Evolutionary conservation across 1,140 invertebrate genomes (phyloP).

Genomic region (Drosophila hydei): DNA sequence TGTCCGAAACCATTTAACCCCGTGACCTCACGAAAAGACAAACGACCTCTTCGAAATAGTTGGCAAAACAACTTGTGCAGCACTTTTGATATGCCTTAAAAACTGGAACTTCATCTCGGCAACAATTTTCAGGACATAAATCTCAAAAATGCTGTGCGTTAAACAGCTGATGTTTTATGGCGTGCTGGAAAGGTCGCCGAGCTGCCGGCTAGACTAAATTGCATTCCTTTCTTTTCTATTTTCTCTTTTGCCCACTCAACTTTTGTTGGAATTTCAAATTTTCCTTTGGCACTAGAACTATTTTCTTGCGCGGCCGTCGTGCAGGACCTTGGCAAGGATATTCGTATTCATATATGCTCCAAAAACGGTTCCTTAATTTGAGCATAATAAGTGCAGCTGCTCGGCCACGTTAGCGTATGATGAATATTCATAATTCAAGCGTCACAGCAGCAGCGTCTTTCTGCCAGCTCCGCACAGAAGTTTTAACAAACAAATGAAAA

Average conservation of each 20-base stretch:
- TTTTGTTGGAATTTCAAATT: constrained; percentile 77
- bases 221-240: constrained; percentile 42
- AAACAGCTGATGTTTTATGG: constrained; percentile 76
- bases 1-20: constrained; percentile 42
- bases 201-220: constrained; percentile 63
- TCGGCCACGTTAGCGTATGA: constrained; percentile 63
- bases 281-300: constrained; percentile 50
- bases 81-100: constrained; percentile 30
- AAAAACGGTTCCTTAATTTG: constrained; percentile 71
- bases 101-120: constrained; percentile 41
- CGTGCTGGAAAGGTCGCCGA: constrained; percentile 57
- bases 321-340: constrained; percentile 19
- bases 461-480: constrained; percentile 47
- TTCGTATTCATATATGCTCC: constrained; percentile 43
- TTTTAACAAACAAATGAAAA: constrained; percentile 80
- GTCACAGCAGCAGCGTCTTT: constrained; percentile 50
- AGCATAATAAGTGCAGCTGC: constrained; percentile 74
- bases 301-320: constrained; percentile 13
- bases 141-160: constrained; percentile 66
- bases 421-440: constrained; percentile 75
- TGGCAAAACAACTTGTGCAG: constrained; percentile 66
- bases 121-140: constrained; percentile 68
- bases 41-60: constrained; percentile 45
- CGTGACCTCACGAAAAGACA: constrained; percentile 18
- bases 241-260: constrained; percentile 42